Evolutionary conservation across 2,797 vertebrate species (phyloP), one percentile per base, ranked within the genome.

Genomic region (Hipposideros larvatus): DNA sequence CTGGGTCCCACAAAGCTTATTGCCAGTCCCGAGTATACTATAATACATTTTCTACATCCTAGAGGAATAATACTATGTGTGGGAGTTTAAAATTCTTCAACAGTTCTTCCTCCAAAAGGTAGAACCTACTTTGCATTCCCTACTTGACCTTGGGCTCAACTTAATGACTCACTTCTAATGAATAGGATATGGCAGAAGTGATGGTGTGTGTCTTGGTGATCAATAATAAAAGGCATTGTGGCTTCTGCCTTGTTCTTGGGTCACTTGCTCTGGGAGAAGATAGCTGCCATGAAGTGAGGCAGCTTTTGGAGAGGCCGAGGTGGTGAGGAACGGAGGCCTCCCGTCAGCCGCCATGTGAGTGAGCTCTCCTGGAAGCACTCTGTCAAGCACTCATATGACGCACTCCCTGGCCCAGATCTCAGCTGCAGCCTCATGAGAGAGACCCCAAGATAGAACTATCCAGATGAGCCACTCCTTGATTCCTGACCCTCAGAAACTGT

Each of bases 241-340:
- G 74, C 22, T 68, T 83, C 15, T 91, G 43, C 11, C 63, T 74
- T 68, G 11, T 37, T 63, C 31, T 68, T 53, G 8, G 34, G 46
- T 77, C 74, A n/a, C 28, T 73, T 63, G 59, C 41, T 94, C 63
- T 41, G 15, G 92, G 74, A 82, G 73, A 92, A 91, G 75, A 31
- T 59, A 79, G 41, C 24, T 48, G 11, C 65, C 8, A 3, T 4
- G 31, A 43, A 7, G 3, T 48, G 24, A 79, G 71, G 34, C 37
- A 71, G 48, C 66, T 48, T 18, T 19, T 24, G 28, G 34, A 88
- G 46, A 57, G 7, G 15, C 41, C 63, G n/a, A 5, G 0, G 2
- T 41, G 4, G 19, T n/a, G 21, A 90, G 24, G 57, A 87, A 31
- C 19, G 2, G n/a, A 74, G 57, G 57, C 13, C 31, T 83, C 22